Base-by-base conservation (phyloP, 2,113 vertebrate species). In the Sitta europaea region DNA sequence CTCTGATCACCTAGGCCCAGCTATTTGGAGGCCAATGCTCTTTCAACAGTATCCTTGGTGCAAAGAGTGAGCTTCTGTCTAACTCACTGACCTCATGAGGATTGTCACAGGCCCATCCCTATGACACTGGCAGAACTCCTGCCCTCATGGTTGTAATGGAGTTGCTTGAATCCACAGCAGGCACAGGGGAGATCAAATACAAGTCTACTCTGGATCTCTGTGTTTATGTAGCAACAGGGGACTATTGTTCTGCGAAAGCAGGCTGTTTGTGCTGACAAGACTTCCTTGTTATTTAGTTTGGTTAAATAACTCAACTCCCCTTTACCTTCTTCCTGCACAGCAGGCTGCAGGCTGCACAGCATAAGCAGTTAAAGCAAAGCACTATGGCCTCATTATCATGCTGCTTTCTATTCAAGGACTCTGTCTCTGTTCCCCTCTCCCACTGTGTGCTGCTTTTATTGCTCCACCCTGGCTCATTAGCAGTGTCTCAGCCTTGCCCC, bases 281-380 rank as follows among this genome's bases (percentile, higher is more conserved):
- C 92, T 96, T 97, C 96, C 95, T 96, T 97, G 96, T 97, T 98
- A 98, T 96, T 98, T 96, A 96, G 97, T 95, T 90, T 93, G 80
- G 95, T 98, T 98, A 97, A 98, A 97, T 98, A 98, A 97, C 91
- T 97, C 95, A 96, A 45, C 96, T 97, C 92, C 92, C 97, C 95
- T 96, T 95, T 97, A 97, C 97, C 97, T 98, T 97, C 97, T 96
- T 96, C 97, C 95, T 40, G 86, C 87, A 85, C 97, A 97, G 95
- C 96, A 97, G 97, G 93, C 90, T 94, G 91, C 90, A 95, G 90
- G 54, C 94, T 94, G 87, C 91, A 95, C 83, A 93, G 95, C 92
- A 79, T 47, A 96, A 91, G 86, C 97, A 97, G 97, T 95, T 97
- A 97, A 96, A 93, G 94, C 88, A 92, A 92, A 96, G 94, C 94